Base-by-base conservation (phyloP, 2,113 vertebrate species). In the Pica pica region DNA sequence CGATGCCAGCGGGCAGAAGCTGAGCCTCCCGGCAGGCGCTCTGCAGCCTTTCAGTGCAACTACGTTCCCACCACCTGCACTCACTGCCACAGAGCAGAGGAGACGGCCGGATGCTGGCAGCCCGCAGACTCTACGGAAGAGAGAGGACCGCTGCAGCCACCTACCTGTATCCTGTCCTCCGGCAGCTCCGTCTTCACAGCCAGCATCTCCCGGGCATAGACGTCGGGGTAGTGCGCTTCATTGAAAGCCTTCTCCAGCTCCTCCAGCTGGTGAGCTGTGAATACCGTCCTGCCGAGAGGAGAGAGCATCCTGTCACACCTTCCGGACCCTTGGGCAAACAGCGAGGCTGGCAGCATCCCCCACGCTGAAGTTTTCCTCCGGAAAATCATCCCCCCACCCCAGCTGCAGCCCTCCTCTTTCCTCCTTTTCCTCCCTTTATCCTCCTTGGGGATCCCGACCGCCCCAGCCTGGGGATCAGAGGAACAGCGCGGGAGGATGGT, bases 231-330 rank as follows among this genome's bases (percentile, higher is more conserved):
- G 82, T 99, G 99, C 5, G 99, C 99, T 85, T 99, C 99, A 2
- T 98, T 98, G 83, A 99, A 99, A 3, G 99, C 99, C 86, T 99
- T 99, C 97, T 99, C 99, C 97, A 99, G 96, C 94, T 99, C 99
- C 95, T 99, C 99, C 94, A 99, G 98, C 95, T 99, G 99, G 81
- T 99, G 98, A 28, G 99, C 98, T 7, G 99, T 99, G 94, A 99
- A 99, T 61, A 99, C 99, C 0, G 99, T 99, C 97, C 99, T 99
- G 95, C 8, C 61, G 13, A 55, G 42, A 79, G 56, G 30, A 83
- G 28, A 83, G 49, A 79, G 61, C 65, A 7, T 28, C 78, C 57
- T 64, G 82, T 26, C 69, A 28, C 67, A 35, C 23, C 13, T 42
- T 6, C 28, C 70, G 20, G 60, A 57, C 22, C 57, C 28, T 28